A percentile compares a stretch with the other conserved stretches of the same genome.
Evolutionary conservation across 1,140 invertebrate species (phyloP).

Genomic region (Brachionus calyciflorus): DNA sequence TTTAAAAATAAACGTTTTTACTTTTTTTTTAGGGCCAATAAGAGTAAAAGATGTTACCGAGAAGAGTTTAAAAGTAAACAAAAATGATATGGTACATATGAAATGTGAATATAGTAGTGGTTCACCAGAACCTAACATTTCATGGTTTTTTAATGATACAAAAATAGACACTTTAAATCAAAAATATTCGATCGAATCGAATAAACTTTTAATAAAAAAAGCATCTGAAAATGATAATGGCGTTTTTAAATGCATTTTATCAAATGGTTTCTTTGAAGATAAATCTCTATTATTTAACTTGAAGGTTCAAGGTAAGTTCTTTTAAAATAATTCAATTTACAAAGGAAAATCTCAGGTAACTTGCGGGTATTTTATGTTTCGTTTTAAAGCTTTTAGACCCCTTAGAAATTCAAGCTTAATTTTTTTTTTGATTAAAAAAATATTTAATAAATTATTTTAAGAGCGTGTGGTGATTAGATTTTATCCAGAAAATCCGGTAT

Average conservation of each 20-base stretch:
- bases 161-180: not conserved
- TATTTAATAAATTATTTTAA: not conserved
- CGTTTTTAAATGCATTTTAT: not conserved
- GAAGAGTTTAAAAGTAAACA: not conserved
- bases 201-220: not conserved
- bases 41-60: not conserved
- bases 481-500: not conserved
- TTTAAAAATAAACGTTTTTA: no score
- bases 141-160: conserved; percentile 6
- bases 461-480: not conserved
- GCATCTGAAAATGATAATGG: not conserved
- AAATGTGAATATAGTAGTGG: conserved; percentile 13
- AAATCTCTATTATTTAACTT: conserved; percentile 1
- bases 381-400: not conserved
- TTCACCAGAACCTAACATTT: not conserved
- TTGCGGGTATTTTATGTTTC: no score
- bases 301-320: not conserved
- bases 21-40: conserved; percentile 23
- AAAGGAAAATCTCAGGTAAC: no score
- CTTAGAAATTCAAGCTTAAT: not conserved
- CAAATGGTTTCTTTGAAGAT: conserved; percentile 1
- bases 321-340: no score
- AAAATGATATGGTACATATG: not conserved
- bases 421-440: not conserved
- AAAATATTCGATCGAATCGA: conserved; percentile 2